Conservation (phyloP, 2,797 vertebrate species). For the Vultur gryphus region DNA sequence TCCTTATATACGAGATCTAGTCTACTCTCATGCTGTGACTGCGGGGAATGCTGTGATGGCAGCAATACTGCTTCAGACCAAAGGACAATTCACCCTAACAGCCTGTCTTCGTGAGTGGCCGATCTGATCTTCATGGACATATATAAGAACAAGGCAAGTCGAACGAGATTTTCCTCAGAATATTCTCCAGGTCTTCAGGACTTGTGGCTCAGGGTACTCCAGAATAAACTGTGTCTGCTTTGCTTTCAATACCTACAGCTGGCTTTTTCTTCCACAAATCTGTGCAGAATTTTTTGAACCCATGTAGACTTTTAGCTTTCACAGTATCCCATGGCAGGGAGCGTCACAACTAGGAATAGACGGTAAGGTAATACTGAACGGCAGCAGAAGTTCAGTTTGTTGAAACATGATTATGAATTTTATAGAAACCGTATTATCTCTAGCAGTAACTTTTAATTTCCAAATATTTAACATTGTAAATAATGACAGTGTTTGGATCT, state of each 20-base stretch:
- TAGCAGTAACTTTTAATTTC: background rate
- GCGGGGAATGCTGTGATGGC: background rate
- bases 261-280: background rate
- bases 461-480: conserved; percentile 5
- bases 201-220: background rate
- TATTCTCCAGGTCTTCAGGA: background rate
- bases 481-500: background rate
- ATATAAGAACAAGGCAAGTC: background rate
- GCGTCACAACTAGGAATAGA: accelerated
- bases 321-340: background rate
- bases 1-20: background rate
- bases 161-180: background rate
- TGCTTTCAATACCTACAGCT: background rate
- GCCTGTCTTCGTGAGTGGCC: accelerated
- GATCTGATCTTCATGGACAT: accelerated
- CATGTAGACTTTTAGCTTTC: background rate
- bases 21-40: background rate
- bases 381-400: background rate
- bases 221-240: background rate
- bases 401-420: background rate
- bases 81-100: background rate
- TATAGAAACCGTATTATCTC: background rate
- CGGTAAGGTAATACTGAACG: background rate
- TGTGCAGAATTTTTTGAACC: background rate
- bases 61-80: background rate